Evolutionary conservation across 2,113 vertebrate species (phyloP).

Genomic region (Gallinago jamesoni): DNA sequence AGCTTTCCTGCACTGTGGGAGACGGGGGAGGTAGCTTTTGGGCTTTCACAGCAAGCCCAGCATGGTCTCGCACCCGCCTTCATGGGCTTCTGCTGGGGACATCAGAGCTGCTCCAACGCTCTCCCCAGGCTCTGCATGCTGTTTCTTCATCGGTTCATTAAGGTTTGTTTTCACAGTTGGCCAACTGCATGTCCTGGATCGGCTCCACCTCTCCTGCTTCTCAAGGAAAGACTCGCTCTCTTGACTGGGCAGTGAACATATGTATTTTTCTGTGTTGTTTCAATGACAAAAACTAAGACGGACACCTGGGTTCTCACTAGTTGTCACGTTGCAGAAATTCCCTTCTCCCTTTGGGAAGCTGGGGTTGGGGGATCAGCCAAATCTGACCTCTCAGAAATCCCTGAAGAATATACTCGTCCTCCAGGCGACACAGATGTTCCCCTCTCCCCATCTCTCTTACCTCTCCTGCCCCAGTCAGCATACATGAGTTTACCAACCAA

Average conservation of each 20-base stretch:
- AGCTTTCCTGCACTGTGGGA: neutral
- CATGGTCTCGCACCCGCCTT: accelerated
- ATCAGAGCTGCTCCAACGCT: neutral
- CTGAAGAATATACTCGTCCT: neutral
- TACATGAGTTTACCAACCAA: accelerated
- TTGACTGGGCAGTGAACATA: neutral
- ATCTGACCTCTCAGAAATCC: accelerated
- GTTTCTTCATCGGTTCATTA: neutral
- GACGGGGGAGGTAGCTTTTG: neutral
- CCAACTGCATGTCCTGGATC: neutral
- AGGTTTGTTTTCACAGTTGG: neutral
- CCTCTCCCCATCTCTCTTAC: neutral
- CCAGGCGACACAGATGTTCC: neutral
- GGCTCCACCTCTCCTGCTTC: neutral
- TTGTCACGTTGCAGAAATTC: neutral
- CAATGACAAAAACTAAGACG: neutral
- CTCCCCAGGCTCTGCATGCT: neutral
- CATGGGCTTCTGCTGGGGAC: neutral
- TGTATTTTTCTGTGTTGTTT: neutral
- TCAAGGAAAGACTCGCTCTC: neutral
- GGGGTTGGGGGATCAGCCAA: neutral
- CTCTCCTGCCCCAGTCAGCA: neutral
- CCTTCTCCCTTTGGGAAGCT: neutral
- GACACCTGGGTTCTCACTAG: neutral
- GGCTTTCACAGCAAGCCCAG: neutral